Evolutionary conservation across 2,888 invertebrate species (phyloP), one percentile per base, ranked within the genome.

Genomic region (Elgonia sp.): DNA sequence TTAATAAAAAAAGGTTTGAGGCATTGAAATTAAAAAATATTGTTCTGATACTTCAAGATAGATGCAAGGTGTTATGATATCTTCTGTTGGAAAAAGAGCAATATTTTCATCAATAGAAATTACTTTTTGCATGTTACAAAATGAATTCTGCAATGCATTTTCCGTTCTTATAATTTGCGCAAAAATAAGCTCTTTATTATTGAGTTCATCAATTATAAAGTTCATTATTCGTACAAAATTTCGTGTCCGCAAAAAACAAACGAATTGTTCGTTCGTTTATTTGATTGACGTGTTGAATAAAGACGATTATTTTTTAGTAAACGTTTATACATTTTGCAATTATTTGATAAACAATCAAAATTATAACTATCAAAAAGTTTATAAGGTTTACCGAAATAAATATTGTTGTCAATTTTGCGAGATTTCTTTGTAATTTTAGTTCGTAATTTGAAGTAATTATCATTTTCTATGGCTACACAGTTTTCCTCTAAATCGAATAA

Each of bases 381-480:
- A 50, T 50, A 16, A 3, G 14, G 16, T 29, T 50, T 46, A 10
- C 69, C 69, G 29, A 67, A 67, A 46, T 67, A 67, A 18, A 67
- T 42, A 8, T 42, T 40, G 0, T 67, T 12, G 5, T 12, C 20
- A 42, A 67, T 6, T 70, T 50, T 46, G 0, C 9, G 16, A 16
- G 21, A 70, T 29, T 50, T 21, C 29, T 70, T 16, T 0, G 67
- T 70, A 14, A 12, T 29, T 50, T 16, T 37, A 6, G 37, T 1
- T 8, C 5, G 12, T 2, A 60, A 21, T n/a, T 63, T 39, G 7
- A 16, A 4, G 9, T 16, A 37, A 63, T 14, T 2, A 42, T 20
- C 21, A 20, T 42, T 12, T n/a, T n/a, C 53, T 2, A 29, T 29
- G 29, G 1, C 29, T 5, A 29, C 5, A 29, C 29, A 29, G 5